Evolutionary conservation across 2,797 vertebrate species (phyloP).

Genomic region (Iguana delicatissima): DNA sequence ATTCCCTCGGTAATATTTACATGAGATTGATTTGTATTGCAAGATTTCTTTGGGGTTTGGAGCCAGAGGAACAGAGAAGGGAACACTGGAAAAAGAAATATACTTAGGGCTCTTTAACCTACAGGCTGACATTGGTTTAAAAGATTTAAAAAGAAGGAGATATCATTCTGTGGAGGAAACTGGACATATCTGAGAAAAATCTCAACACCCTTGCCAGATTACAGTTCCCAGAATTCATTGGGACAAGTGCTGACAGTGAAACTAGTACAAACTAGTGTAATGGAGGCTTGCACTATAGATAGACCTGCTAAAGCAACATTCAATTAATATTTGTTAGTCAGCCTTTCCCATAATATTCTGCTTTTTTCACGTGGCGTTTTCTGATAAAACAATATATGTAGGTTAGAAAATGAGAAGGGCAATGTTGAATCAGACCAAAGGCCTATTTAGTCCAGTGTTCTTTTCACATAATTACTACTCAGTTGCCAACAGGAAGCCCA

Average conservation of each 20-base stretch:
- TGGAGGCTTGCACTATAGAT: background rate
- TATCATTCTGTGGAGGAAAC: background rate
- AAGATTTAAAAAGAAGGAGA: background rate
- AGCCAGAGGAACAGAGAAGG: background rate
- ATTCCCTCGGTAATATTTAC: constrained; percentile 44
- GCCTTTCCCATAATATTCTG: background rate
- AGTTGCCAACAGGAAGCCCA: too few relatives aligned
- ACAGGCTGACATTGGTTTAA: background rate
- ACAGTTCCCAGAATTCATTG: background rate
- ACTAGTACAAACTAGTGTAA: background rate
- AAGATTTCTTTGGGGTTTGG: background rate
- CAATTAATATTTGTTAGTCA: background rate
- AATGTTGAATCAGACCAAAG: too few relatives aligned
- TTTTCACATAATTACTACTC: too few relatives aligned
- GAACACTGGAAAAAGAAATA: background rate
- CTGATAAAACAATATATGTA: background rate
- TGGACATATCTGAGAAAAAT: background rate
- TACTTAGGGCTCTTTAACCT: background rate
- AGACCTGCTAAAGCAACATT: background rate
- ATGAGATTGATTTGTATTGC: constrained; percentile 60
- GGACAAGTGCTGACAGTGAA: background rate
- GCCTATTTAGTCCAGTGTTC: too few relatives aligned
- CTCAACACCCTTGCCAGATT: background rate
- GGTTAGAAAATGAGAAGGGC: too few relatives aligned
- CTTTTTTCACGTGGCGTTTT: background rate